Evolutionary conservation across 2,113 vertebrate species (phyloP).

Genomic region (Antennarius striatus): DNA sequence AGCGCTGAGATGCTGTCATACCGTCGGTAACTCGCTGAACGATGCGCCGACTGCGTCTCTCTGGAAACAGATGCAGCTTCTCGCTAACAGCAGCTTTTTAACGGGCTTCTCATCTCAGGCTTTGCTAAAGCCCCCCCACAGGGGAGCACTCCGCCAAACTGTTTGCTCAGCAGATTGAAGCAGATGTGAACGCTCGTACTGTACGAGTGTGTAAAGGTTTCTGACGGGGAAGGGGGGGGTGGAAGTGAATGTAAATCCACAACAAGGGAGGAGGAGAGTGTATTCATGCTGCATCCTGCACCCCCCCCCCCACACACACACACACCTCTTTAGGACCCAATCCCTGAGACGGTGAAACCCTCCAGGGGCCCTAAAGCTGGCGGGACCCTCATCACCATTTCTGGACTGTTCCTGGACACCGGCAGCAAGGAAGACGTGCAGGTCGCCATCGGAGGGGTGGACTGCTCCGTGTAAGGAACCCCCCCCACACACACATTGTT

Average conservation of each 20-base stretch:
- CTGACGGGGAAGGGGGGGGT: slow-evolving; percentile 16
- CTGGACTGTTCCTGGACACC: slow-evolving; percentile 82
- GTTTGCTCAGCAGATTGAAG: slow-evolving; percentile 73
- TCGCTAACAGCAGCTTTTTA: slow-evolving; percentile 47
- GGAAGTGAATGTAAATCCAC: slow-evolving; percentile 1
- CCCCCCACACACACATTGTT: slow-evolving; percentile 31
- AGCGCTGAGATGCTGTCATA: slow-evolving; percentile 1
- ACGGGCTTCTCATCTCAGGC: slow-evolving; percentile 60
- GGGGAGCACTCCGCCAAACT: slow-evolving; percentile 62
- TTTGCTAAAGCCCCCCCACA: slow-evolving; percentile 60
- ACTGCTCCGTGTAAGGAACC: slow-evolving; percentile 87
- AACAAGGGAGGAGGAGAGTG: slow-evolving; percentile 14
- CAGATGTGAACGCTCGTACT: slow-evolving; percentile 47
- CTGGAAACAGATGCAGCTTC: slow-evolving; percentile 51
- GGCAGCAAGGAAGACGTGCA: slow-evolving; percentile 86
- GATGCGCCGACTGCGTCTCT: slow-evolving; percentile 24
- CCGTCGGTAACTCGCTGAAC: slow-evolving; percentile 19
- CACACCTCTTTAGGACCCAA: slow-evolving; percentile 79
- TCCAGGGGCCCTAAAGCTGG: slow-evolving; percentile 86
- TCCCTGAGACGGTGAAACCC: slow-evolving; percentile 78
- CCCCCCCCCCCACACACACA: background rate
- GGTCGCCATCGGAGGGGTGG: slow-evolving; percentile 79
- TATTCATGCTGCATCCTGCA: slow-evolving; percentile 21
- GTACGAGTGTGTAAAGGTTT: slow-evolving; percentile 23
- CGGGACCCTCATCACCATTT: slow-evolving; percentile 88